phyloP scores from a whole-genome alignment of 2,888 invertebrate species.

The Meteorus colon region DNA sequence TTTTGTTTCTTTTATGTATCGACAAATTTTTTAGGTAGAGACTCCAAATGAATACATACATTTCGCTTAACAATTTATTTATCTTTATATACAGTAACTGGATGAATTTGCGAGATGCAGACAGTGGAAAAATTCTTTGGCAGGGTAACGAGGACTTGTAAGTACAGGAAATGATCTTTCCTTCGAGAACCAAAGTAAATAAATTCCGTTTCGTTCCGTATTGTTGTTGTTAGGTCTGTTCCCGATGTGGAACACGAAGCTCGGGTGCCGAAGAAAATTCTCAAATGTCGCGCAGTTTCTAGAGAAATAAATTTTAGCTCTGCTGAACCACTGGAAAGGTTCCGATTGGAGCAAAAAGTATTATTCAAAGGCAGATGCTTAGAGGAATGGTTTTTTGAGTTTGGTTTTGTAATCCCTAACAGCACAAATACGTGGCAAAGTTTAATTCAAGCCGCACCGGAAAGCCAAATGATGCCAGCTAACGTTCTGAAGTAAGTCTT shows the following conservation, averaged over 20 bases:
- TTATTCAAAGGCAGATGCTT: constrained; percentile 91
- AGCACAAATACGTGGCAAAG: constrained; percentile 99
- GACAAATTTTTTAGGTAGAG: too few species aligned
- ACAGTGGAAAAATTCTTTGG: constrained; percentile 95
- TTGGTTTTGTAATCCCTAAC: constrained; percentile 98
- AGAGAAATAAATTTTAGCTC: constrained; percentile 94
- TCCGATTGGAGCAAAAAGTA: constrained; percentile 91
- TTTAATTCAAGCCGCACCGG: constrained; percentile 98
- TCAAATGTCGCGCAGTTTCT: constrained; percentile 93
- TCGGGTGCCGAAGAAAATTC: constrained; percentile 96
- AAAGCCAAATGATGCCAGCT: constrained; percentile 99
- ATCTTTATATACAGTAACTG: constrained; percentile 81
- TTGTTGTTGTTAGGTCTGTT: constrained; percentile 75
- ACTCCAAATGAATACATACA: neutral
- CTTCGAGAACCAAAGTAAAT: neutral
- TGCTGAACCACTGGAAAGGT: constrained; percentile 94
- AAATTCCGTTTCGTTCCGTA: neutral
- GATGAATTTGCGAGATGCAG: constrained; percentile 98
- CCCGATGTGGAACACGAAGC: constrained; percentile 95
- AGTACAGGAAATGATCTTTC: constrained; percentile 55
- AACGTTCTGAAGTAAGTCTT: constrained; percentile 91
- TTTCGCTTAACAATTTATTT: neutral
- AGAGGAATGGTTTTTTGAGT: constrained; percentile 99
- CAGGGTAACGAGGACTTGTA: constrained; percentile 96
- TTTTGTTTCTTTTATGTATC: too few species aligned